These are phyloP conservation scores for Gorsachius goisagi DNA, from an alignment of 2,113 vertebrate genomes.

Conservation along the genomic window DNA sequence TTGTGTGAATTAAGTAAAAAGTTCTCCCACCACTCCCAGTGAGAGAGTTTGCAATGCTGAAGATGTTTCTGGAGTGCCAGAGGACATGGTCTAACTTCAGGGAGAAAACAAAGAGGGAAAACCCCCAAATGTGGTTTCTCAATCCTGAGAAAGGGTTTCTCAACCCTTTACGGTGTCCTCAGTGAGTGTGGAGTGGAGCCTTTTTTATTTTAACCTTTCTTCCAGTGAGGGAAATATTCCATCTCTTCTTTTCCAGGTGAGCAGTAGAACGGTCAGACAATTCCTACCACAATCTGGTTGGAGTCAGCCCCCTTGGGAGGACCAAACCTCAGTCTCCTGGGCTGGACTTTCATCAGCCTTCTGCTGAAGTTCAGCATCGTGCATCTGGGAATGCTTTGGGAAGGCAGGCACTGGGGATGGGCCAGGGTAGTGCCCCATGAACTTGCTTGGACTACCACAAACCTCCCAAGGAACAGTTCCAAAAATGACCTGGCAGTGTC, in stretches of 20 bases:
- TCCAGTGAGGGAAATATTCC: not conserved
- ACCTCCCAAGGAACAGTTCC: constrained; percentile 52
- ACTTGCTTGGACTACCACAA: not conserved
- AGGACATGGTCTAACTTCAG: not conserved
- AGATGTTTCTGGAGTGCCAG: not conserved
- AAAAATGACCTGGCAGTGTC: constrained; percentile 65
- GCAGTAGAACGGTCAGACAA: not conserved
- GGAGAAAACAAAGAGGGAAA: not conserved
- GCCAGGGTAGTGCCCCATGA: not conserved
- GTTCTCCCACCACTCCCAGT: fast-evolving
- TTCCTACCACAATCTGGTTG: not conserved
- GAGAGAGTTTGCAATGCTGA: not conserved
- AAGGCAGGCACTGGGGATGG: not conserved
- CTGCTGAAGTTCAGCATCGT: not conserved
- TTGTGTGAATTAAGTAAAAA: not conserved
- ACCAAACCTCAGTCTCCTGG: not conserved
- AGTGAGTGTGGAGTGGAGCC: not conserved
- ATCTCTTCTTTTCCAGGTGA: not conserved
- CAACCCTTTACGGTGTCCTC: fast-evolving
- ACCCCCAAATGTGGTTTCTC: not conserved
- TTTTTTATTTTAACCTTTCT: not conserved
- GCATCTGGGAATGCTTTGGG: not conserved
- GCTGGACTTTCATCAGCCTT: not conserved
- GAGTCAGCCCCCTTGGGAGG: not conserved
- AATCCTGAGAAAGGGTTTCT: not conserved